phyloP scores from a whole-genome alignment of 2,113 vertebrate species.

The Aplodontia rufa region DNA sequence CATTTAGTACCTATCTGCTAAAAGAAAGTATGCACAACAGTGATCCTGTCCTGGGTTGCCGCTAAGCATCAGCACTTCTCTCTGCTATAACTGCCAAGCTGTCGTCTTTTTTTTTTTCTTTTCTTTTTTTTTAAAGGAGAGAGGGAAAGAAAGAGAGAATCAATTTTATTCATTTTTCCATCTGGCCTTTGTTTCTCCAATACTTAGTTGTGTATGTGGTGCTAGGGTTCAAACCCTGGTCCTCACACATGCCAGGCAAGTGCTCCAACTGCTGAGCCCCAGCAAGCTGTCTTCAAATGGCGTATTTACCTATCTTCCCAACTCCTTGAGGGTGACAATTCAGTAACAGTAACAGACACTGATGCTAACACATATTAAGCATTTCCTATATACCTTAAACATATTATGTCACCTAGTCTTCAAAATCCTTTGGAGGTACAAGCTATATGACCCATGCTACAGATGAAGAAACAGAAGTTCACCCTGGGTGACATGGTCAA shows the following conservation, averaged over 20 bases:
- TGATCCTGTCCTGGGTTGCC: background rate
- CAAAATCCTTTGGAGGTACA: background rate
- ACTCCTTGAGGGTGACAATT: background rate
- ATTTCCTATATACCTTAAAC: background rate
- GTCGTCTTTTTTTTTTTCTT: too few species aligned
- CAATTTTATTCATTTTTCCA: too few species aligned
- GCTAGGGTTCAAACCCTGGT: too few species aligned
- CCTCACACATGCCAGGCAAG: too few species aligned
- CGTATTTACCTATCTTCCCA: background rate
- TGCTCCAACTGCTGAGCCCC: too few species aligned
- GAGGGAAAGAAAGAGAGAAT: too few species aligned
- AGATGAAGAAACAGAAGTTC: conserved; percentile 29
- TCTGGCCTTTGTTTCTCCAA: too few species aligned
- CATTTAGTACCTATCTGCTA: background rate
- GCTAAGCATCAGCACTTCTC: background rate
- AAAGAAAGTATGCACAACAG: background rate
- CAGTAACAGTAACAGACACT: background rate
- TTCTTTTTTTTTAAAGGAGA: too few species aligned
- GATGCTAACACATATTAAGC: background rate
- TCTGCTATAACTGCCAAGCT: background rate
- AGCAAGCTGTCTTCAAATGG: background rate
- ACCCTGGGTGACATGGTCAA: background rate
- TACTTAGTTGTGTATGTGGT: too few species aligned
- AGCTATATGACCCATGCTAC: background rate
- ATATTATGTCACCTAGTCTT: conserved; percentile 23